Evolutionary conservation across 2,113 vertebrate species (phyloP), one percentile per base, ranked within the genome.

Genomic region (Edolisoma coerulescens): DNA sequence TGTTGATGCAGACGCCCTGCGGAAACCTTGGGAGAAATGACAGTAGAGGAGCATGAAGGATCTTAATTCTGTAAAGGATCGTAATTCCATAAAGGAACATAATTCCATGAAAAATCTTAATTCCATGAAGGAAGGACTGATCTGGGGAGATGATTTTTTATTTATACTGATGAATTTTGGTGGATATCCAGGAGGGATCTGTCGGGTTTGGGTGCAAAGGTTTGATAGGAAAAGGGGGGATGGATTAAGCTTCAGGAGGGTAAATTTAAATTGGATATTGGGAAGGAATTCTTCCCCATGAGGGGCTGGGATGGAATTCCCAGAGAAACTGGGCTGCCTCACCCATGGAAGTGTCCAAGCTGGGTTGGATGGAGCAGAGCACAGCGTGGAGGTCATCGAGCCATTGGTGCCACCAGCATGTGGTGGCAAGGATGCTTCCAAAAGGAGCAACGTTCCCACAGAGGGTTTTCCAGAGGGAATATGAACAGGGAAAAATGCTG

Each of bases 1-100:
- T 97, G 96, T 87, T 95, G 94, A 93, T 97, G 91, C 8, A 90
- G 94, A 75, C 1, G 7, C 70, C 73, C 60, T n/a, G 82, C 4
- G 23, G 96, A 91, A 93, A 63, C 4, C 44, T 75, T 13, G 27
- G n/a, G 89, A 90, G 84, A 53, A 85, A 67, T 24, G 50, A 8
- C 2, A 3, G 8, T 3, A 8, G 69, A 59, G 61, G 83, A 95
- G 84, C 76, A 4, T 8, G 61, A 65, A 89, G 67, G 54, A n/a
- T 49, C 79, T 22, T 5, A 27, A 63, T 27, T 73, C 70, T 23
- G 6, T 49, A 3, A 16, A 16, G 12, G n/a, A 16, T 12, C 13
- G 11, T 6, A 22, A 37, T 50, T 37, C 44, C 27, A 19, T 22
- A 19, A 19, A 9, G 12, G 15, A 23, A 10, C 39, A 12, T 16